A percentile compares a stretch with the other conserved stretches of the same genome.
Evolutionary conservation across 2,888 invertebrate genomes (phyloP).

Genomic region (Drosophila peninsularis): DNA sequence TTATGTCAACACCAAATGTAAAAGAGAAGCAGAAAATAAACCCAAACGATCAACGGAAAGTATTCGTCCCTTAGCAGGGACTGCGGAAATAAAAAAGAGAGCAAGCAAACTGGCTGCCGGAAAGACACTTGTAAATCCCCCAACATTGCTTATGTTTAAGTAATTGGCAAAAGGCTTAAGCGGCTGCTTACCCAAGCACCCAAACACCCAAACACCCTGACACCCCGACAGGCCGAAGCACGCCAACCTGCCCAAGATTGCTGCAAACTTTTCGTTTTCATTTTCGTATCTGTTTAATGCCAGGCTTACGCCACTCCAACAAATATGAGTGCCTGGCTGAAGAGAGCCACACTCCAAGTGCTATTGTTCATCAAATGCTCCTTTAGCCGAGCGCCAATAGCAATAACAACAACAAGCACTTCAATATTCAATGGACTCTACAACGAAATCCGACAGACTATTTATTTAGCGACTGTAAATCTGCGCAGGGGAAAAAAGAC

Average conservation of each 20-base stretch:
- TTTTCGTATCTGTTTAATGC: constrained; percentile 27
- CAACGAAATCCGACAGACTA: constrained; percentile 11
- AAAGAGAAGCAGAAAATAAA: constrained; percentile 10
- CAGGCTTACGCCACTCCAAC: constrained; percentile 17
- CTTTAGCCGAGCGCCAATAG: not conserved
- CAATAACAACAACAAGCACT: not conserved
- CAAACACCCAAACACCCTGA: not conserved
- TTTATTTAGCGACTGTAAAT: constrained; percentile 8
- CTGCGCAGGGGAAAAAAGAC: constrained; percentile 46
- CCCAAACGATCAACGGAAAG: constrained; percentile 51
- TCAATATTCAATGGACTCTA: constrained; percentile 7
- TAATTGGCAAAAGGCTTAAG: constrained; percentile 75
- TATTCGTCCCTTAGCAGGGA: constrained; percentile 32
- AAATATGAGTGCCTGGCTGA: constrained; percentile 34
- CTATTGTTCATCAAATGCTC: constrained; percentile 1
- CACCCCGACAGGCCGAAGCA: constrained; percentile 7
- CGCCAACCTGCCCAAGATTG: constrained; percentile 37
- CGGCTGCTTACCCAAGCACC: constrained; percentile 34
- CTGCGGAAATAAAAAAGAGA: constrained; percentile 6
- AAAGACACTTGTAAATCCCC: constrained; percentile 72
- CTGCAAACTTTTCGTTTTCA: constrained; percentile 36
- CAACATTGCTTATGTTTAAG: constrained; percentile 74
- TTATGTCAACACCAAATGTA: constrained; percentile 42
- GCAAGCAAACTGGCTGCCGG: constrained; percentile 26
- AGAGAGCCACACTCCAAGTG: constrained; percentile 21